phyloP scores from a whole-genome alignment of 2,797 vertebrate genomes.

The Eurystomus glaucurus region DNA sequence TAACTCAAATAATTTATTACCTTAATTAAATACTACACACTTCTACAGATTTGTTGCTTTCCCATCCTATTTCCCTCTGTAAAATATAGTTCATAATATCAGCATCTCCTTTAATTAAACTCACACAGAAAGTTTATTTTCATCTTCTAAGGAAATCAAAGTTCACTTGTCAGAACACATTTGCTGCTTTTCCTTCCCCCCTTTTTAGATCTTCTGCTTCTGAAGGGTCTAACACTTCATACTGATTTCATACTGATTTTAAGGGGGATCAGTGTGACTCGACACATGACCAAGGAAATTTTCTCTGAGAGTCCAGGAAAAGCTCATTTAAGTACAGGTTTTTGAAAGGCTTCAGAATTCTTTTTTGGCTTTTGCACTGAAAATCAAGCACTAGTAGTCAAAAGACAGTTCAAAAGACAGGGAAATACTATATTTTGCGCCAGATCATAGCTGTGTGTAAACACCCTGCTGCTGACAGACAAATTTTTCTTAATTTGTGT shows the following conservation, averaged over 20 bases:
- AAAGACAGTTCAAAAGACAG: neutral
- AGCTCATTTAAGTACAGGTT: conserved; percentile 29
- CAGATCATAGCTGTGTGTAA: neutral
- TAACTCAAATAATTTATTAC: neutral
- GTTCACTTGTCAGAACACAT: conserved; percentile 52
- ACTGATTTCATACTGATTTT: conserved; percentile 68
- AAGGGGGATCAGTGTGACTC: conserved; percentile 9
- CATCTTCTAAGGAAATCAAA: conserved; percentile 39
- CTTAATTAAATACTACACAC: neutral
- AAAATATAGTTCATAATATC: conserved; percentile 15
- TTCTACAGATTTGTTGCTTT: neutral
- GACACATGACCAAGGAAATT: conserved; percentile 14
- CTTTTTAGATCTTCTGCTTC: conserved; percentile 52
- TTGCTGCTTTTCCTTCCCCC: conserved; percentile 7
- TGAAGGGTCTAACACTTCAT: conserved; percentile 54
- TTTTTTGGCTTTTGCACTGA: neutral
- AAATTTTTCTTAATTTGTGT: neutral
- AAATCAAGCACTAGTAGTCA: neutral
- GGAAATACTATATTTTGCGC: neutral
- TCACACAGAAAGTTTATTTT: conserved; percentile 41
- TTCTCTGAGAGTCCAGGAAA: conserved; percentile 35
- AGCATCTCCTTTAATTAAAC: conserved; percentile 42
- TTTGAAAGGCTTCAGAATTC: conserved; percentile 36
- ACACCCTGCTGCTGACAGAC: neutral
- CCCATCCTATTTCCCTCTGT: neutral